Base-by-base conservation (phyloP, 2,113 vertebrate genomes). In the Poicephalus gulielmi region DNA sequence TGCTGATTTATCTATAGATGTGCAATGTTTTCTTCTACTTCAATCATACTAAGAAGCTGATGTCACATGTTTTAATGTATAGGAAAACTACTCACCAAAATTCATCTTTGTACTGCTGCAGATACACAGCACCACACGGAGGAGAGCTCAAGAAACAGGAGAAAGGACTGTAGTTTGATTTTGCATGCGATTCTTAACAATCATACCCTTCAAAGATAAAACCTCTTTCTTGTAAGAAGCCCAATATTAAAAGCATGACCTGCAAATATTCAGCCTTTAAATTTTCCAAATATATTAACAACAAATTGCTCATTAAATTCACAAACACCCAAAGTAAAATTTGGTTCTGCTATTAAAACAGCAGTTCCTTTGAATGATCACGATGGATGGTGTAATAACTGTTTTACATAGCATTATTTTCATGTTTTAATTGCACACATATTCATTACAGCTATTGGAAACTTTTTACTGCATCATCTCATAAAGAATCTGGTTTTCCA, bases 121-220 rank as follows among this genome's bases (percentile, higher is more conserved):
- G 95, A 86, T 30, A 78, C 86, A 96, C 92, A 97, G 96, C 96
- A 92, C 94, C 97, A 96, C 97, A 89, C 23, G 25, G 91, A 97
- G 96, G 96, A 96, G 35, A 96, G 50, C 35, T 53, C 57, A 33
- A 83, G 92, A 17, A 97, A 90, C 28, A 82, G 68, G 37, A 90
- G 31, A 55, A 63, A 67, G 33, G 8, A 31, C 3, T 50, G 22
- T 2, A 18, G 35, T 14, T 68, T 35, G 31, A 71, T 73, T 66
- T 90, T 86, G 14, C 41, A 22, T 25, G 7, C 1, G 1, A 31
- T 66, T 55, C 17, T 59, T 69, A 24, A 57, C 86, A 86, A 71
- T 14, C 5, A 0, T 17, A 23, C 5, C 57, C 25, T 63, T 46
- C 14, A 80, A 95, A 90, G 10, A 79, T 4, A 91, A 82, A 82